Conservation (phyloP, 2,888 invertebrate species). For the Temnothorax rugatulus region DNA sequence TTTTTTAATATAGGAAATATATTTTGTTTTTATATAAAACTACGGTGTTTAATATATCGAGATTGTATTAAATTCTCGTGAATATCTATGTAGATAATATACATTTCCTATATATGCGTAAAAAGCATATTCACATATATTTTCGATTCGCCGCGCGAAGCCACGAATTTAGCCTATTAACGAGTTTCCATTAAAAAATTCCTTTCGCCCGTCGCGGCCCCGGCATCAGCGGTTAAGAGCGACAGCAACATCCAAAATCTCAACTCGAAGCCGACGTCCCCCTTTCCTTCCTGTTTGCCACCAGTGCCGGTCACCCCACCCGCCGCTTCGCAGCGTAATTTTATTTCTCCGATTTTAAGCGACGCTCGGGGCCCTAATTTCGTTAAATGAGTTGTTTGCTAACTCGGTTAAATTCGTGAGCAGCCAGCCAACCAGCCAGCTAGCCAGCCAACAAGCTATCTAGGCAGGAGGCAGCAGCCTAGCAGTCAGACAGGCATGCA, state of each 20-base stretch:
- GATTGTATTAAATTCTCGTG: not conserved
- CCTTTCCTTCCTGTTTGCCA: conserved; percentile 55
- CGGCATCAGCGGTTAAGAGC: conserved; percentile 8
- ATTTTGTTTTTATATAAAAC: not conserved
- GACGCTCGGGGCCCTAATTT: conserved; percentile 83
- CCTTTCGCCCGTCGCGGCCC: conserved; percentile 14
- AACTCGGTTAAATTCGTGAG: conserved; percentile 84
- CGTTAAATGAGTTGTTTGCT: conserved; percentile 86
- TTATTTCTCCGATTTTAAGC: conserved; percentile 85
- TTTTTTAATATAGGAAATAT: not conserved
- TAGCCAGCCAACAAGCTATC: conserved; percentile 60
- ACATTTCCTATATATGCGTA: not conserved
- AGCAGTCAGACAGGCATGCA: conserved; percentile 64
- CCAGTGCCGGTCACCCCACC: conserved; percentile 66
- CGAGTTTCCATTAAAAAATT: conserved; percentile 44
- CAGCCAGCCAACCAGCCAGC: conserved; percentile 68
- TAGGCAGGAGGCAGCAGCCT: conserved; percentile 54
- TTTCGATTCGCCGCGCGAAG: not conserved
- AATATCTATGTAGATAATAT: not conserved
- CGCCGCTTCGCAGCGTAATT: conserved; percentile 80
- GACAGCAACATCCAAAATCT: conserved; percentile 26
- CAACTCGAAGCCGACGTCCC: conserved; percentile 31
- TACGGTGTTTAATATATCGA: not conserved
- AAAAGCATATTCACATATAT: not conserved
- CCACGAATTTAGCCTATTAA: conserved; percentile 33